A percentile compares a stretch with the other conserved stretches of the same genome.
Evolutionary conservation across 2,113 vertebrate species (phyloP).

Genomic region (Grammomys dolichurus): DNA sequence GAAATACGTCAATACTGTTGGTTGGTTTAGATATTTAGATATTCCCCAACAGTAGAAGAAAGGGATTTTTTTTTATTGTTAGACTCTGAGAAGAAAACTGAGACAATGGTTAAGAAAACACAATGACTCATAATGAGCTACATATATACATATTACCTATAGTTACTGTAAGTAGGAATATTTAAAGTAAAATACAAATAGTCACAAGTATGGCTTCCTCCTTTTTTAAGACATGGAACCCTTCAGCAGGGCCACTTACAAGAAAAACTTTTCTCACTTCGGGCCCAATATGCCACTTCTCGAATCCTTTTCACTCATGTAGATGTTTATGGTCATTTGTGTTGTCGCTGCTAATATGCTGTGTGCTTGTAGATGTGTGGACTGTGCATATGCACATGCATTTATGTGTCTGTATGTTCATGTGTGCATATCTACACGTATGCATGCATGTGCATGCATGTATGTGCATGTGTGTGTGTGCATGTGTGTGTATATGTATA

Average conservation of each 20-base stretch:
- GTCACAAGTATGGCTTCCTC: neutral
- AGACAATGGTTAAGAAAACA: conserved; percentile 2
- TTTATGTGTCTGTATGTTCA: too few species aligned
- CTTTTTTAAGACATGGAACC: neutral
- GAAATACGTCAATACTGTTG: neutral
- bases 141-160: neutral
- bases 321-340: neutral
- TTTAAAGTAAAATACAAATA: conserved; percentile 5
- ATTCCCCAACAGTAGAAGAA: neutral
- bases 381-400: neutral
- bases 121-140: neutral
- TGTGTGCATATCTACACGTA: too few species aligned
- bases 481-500: neutral
- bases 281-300: neutral
- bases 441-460: neutral
- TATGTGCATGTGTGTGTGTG: neutral
- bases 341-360: neutral
- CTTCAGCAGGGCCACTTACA: neutral
- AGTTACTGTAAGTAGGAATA: conserved; percentile 17
- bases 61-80: neutral
- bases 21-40: neutral
- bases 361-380: neutral
- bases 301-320: neutral
- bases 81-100: conserved; percentile 23
- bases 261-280: neutral